phyloP scores from a whole-genome alignment of 1,140 invertebrate species.

The Drosophila sucinea region DNA sequence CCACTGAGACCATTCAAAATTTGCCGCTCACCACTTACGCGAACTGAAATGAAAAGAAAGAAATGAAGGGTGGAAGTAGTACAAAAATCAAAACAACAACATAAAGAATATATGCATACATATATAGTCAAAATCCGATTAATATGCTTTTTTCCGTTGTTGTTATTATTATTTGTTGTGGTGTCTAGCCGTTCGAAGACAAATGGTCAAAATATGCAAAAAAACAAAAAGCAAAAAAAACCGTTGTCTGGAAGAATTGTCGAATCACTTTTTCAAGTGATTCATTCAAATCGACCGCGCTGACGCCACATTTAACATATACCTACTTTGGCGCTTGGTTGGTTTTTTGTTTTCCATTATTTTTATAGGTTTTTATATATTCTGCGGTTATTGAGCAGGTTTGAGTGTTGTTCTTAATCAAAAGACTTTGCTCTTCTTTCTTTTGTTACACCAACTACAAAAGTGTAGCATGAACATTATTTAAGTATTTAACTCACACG shows the following conservation, averaged over 20 bases:
- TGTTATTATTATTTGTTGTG: neutral
- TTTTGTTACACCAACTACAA: neutral
- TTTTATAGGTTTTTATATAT: neutral
- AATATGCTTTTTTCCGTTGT: neutral
- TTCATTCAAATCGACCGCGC: neutral
- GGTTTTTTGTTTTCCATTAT: neutral
- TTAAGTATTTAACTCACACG: slow-evolving; percentile 5
- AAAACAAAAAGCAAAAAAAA: neutral
- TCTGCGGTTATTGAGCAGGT: neutral
- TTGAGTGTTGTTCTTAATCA: neutral
- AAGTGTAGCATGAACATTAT: neutral
- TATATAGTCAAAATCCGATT: neutral
- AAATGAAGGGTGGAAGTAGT: slow-evolving; percentile 15
- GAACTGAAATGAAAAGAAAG: slow-evolving; percentile 42
- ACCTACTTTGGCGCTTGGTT: neutral
- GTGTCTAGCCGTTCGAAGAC: neutral
- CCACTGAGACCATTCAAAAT: slow-evolving; percentile 88
- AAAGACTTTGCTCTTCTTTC: neutral
- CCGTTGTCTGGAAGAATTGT: neutral
- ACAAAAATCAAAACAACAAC: slow-evolving; percentile 11
- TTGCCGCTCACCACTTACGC: slow-evolving; percentile 68
- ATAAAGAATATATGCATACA: slow-evolving; percentile 13
- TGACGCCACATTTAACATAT: neutral
- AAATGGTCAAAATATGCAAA: slow-evolving; percentile 1
- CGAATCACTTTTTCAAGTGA: neutral